Conservation (phyloP, 2,797 vertebrate species). For the Coreius guichenoti region DNA sequence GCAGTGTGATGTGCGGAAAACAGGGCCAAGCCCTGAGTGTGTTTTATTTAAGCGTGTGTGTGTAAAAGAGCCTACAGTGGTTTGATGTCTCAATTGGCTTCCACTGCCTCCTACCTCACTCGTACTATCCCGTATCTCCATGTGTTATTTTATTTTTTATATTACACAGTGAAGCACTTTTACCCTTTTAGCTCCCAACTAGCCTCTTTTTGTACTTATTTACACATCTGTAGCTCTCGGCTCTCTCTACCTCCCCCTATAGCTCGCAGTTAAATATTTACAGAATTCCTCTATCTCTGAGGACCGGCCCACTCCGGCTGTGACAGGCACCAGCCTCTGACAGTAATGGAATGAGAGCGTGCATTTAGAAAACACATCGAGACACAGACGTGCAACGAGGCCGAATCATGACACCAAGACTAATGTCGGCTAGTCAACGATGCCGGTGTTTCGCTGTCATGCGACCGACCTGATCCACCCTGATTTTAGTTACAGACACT, state of each 20-base stretch:
- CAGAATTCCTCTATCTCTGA: slow-evolving; percentile 57
- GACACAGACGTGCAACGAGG: slow-evolving; percentile 68
- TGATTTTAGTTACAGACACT: background rate
- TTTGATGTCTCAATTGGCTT: slow-evolving; percentile 64
- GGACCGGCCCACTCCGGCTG: slow-evolving; percentile 42
- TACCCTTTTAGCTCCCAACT: slow-evolving; percentile 37
- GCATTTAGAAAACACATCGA: slow-evolving; percentile 73
- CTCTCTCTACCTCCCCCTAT: slow-evolving; percentile 7
- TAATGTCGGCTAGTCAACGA: slow-evolving; percentile 39
- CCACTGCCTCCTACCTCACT: background rate
- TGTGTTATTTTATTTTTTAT: slow-evolving; percentile 68
- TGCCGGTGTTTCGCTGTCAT: background rate
- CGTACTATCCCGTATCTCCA: slow-evolving; percentile 14
- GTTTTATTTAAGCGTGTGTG: slow-evolving; percentile 20
- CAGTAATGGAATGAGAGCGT: slow-evolving; percentile 69
- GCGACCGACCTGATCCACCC: background rate
- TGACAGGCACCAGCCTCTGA: slow-evolving; percentile 62
- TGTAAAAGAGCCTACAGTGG: slow-evolving; percentile 36
- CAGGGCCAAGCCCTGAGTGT: slow-evolving; percentile 43
- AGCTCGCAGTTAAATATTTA: slow-evolving; percentile 74
- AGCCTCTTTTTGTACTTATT: slow-evolving; percentile 52
- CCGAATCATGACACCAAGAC: slow-evolving; percentile 51
- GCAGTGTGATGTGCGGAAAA: slow-evolving; percentile 73
- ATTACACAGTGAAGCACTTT: slow-evolving; percentile 68
- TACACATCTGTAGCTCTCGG: slow-evolving; percentile 1